phyloP scores from a whole-genome alignment of 2,888 invertebrate species.

The Lasioglossum oenotherae region DNA sequence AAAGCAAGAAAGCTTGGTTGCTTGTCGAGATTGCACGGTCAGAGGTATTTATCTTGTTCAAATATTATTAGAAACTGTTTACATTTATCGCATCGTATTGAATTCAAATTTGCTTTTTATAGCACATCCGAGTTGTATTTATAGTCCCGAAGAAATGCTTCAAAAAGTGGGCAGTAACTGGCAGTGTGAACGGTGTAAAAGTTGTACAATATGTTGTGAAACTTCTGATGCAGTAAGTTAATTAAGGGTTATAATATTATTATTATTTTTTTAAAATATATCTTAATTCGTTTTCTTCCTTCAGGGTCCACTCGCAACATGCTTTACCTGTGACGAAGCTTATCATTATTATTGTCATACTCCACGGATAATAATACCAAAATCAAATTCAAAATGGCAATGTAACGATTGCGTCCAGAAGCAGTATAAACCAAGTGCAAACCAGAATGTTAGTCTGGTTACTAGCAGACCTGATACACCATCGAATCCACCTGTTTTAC shows the following conservation, averaged over 20 bases:
- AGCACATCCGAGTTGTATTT: slow-evolving; percentile 90
- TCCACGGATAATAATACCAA: slow-evolving; percentile 87
- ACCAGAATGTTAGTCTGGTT: slow-evolving; percentile 58
- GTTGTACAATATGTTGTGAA: slow-evolving; percentile 93
- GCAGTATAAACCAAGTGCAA: slow-evolving; percentile 70
- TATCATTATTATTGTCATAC: slow-evolving; percentile 93
- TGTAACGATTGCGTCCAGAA: slow-evolving; percentile 88
- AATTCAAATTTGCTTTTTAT: slow-evolving; percentile 69
- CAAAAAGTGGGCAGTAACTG: slow-evolving; percentile 90
- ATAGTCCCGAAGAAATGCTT: slow-evolving; percentile 88
- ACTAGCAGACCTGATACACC: slow-evolving; percentile 78
- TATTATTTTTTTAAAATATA: neutral
- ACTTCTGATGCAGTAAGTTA: slow-evolving; percentile 90
- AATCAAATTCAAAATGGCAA: slow-evolving; percentile 89
- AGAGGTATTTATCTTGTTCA: slow-evolving; percentile 85
- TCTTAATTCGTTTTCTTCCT: slow-evolving; percentile 31
- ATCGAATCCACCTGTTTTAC: slow-evolving; percentile 74
- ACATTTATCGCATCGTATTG: slow-evolving; percentile 5
- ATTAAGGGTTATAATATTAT: neutral
- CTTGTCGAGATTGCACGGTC: slow-evolving; percentile 90
- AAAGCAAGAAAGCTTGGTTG: slow-evolving; percentile 87
- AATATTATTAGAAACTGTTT: slow-evolving; percentile 28
- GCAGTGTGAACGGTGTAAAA: slow-evolving; percentile 96
- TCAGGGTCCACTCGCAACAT: slow-evolving; percentile 90
- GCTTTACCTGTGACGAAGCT: slow-evolving; percentile 93